Percentiles rank a stretch among this genome's conserved stretches.
These are phyloP conservation scores for Rhizomys pruinosus DNA, from an alignment of 2,113 vertebrate genomes.

Conservation along the genomic window DNA sequence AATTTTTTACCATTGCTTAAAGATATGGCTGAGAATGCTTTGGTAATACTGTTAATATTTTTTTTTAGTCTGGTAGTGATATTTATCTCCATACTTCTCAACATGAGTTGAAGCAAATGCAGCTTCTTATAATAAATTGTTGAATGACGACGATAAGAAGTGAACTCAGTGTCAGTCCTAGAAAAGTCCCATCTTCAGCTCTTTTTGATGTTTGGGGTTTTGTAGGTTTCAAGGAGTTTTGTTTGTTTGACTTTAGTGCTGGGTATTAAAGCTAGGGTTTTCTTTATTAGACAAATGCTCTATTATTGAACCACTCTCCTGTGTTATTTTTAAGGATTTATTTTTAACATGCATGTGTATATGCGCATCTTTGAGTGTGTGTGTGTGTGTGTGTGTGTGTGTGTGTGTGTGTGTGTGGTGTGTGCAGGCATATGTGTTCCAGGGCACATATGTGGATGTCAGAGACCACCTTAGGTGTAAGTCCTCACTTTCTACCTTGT, in stretches of 20 bases:
- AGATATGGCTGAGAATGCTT: slow-evolving; percentile 25
- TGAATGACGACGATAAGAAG: not conserved
- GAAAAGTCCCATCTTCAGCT: not conserved
- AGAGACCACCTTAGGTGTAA: too few species aligned
- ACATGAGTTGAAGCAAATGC: not conserved
- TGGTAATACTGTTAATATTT: not conserved
- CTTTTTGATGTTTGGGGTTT: not conserved
- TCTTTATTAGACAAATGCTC: not conserved
- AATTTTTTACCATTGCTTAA: slow-evolving; percentile 40
- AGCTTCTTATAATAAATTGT: not conserved
- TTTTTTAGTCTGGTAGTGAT: not conserved
- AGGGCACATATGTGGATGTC: too few species aligned
- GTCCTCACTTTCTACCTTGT: too few species aligned
- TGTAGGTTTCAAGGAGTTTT: too few species aligned
- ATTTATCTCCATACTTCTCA: not conserved
- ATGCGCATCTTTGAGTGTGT: too few species aligned
- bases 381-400: too few species aligned
- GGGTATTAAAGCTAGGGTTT: not conserved
- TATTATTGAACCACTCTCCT: not conserved
- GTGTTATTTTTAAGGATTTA: too few species aligned
- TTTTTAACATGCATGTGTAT: too few species aligned
- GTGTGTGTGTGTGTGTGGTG: too few species aligned
- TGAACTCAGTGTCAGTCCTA: not conserved
- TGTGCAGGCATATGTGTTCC: too few species aligned
- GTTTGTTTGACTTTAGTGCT: not conserved